A percentile compares a stretch with the other conserved stretches of the same genome.
Evolutionary conservation across 2,797 vertebrate species (phyloP).

Genomic region (Anguilla pacifica): DNA sequence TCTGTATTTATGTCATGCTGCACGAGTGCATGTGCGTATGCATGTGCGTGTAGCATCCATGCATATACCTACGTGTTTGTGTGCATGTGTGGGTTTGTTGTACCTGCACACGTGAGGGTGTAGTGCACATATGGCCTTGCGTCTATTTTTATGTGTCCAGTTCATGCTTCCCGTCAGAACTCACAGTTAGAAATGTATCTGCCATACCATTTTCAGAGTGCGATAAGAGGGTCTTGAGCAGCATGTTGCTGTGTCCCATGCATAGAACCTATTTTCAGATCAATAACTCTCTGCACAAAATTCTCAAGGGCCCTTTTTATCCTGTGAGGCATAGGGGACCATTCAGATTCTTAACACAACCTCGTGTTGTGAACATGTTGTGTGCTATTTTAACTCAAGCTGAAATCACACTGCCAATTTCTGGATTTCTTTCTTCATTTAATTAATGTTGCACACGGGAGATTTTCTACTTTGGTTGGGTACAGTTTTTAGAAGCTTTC

Average conservation of each 20-base stretch:
- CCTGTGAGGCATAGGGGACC: not conserved
- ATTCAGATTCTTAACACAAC: not conserved
- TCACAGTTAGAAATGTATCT: not conserved
- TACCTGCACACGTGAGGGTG: not conserved
- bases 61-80: not conserved
- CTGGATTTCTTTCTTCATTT: conserved; percentile 19
- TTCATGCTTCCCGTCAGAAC: not conserved
- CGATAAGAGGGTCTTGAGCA: not conserved
- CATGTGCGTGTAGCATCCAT: not conserved
- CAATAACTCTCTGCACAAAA: conserved; percentile 1
- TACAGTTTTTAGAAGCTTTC: conserved; percentile 17
- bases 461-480: conserved; percentile 9
- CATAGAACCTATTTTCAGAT: not conserved
- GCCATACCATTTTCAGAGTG: not conserved
- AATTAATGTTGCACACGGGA: conserved; percentile 24
- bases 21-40: not conserved
- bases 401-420: conserved; percentile 20
- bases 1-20: not conserved
- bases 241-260: not conserved
- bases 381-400: not conserved
- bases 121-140: not conserved
- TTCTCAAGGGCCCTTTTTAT: not conserved
- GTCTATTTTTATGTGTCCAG: not conserved
- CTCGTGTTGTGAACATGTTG: not conserved
- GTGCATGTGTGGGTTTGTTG: not conserved